phyloP scores from a whole-genome alignment of 2,797 vertebrate genomes.

The Chlorospingus semifuscus region DNA sequence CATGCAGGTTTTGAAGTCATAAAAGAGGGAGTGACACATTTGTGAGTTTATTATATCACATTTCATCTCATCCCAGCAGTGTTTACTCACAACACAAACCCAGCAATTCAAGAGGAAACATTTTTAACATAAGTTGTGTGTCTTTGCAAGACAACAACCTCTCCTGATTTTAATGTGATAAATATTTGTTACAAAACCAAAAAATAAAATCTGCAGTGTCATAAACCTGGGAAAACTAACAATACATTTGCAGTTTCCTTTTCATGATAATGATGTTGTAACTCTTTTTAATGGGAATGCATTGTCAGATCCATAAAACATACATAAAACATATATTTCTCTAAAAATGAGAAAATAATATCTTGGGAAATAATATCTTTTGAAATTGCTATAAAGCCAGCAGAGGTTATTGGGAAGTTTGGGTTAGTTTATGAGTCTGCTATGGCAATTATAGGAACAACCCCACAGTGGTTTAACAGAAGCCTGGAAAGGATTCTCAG shows the following conservation, averaged over 20 bases:
- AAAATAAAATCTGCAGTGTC: background rate
- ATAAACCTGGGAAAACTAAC: constrained; percentile 8
- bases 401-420: constrained; percentile 14
- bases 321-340: constrained; percentile 36
- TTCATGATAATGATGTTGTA: constrained; percentile 30
- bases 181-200: background rate
- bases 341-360: constrained; percentile 15
- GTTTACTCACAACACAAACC: background rate
- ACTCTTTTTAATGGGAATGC: constrained; percentile 38
- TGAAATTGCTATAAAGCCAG: constrained; percentile 2
- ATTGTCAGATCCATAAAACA: constrained; percentile 29
- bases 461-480: background rate
- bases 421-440: constrained; percentile 1
- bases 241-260: constrained; percentile 11
- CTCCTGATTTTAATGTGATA: constrained; percentile 3
- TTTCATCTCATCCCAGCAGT: background rate
- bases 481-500: background rate
- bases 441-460: background rate
- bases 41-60: background rate
- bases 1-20: background rate
- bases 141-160: background rate
- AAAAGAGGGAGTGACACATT: background rate
- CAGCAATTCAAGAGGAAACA: background rate
- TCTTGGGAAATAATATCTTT: constrained; percentile 19
- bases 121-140: background rate